Evolutionary conservation across 2,888 invertebrate genomes (phyloP), one percentile per base, ranked within the genome.

Genomic region (Zygaena filipendulae): DNA sequence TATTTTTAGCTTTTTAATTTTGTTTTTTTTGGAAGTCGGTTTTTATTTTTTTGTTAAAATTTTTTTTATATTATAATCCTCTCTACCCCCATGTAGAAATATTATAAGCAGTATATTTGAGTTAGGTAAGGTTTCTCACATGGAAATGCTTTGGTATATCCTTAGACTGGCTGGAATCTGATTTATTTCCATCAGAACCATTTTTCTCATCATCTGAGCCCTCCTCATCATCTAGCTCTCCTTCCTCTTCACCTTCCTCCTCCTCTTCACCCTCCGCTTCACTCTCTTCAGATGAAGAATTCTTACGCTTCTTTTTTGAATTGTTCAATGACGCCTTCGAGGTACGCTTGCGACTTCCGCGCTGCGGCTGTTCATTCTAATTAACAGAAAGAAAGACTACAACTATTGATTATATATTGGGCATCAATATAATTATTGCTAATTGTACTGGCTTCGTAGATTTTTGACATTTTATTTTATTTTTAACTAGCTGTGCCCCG

Each of bases 91-190:
- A n/a, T n/a, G n/a, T n/a, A n/a, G n/a, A n/a, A n/a, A n/a, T n/a
- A n/a, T n/a, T n/a, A n/a, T n/a, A n/a, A n/a, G n/a, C n/a, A n/a
- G n/a, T n/a, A n/a, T n/a, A n/a, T n/a, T n/a, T n/a, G n/a, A n/a
- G n/a, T n/a, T n/a, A n/a, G n/a, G n/a, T n/a, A n/a, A n/a, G n/a
- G n/a, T n/a, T 25, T 45, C 74, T 61, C 52, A 80, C 81, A 62
- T 81, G 81, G 58, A 77, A 81, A 61, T 81, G 75, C 60, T 81
- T 81, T 62, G 81, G 81, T 66, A 81, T 60, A 59, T 81, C 80
- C 57, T 81, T 81, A 40, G 80, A 79, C 47, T 81, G 80, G 50
- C 81, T 81, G 39, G 81, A 81, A 42, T 81, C 81, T 30, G 80
- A 80, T 40, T 81, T 80, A 31, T 81, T 81, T 23, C 79, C 81